Base-by-base conservation (phyloP, 2,888 invertebrate genomes). In the Lithosia quadra region DNA sequence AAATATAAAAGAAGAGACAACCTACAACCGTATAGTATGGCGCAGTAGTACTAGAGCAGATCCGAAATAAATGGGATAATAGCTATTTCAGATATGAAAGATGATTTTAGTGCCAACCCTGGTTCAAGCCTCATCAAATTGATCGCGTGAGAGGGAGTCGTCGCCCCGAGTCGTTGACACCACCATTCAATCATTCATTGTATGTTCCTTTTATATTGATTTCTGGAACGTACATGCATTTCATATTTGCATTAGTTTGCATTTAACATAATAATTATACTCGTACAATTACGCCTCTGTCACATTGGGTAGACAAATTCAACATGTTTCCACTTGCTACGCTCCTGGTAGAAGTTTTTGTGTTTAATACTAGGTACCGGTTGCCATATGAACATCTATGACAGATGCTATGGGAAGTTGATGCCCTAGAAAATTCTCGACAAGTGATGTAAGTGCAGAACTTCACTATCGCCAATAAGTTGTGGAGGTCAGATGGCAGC, bases 91-190 rank as follows among this genome's bases (percentile, higher is more conserved):
- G 36, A 13, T 36, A 5, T 33, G 21, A n/a, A 34, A 1, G 2
- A 4, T 39, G 9, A 22, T 36, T 5, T 28, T 18, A 34, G 34
- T 39, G 68, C 2, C 77, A 77, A 22, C 72, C 77, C 73, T 75
- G 36, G 2, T 11, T 53, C 8, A 56, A 66, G 72, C 64, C 71
- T 34, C 61, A 58, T 63, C 67, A 69, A 78, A 60, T 76, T 70
- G 65, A 56, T 76, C 58, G 72, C 74, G 72, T 78, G 78, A 69
- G 34, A 56, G 36, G 53, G 69, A 60, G 77, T 76, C 69, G 63
- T 70, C 69, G 78, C 63, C 67, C 69, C 65, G 59, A 67, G 72
- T 78, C 68, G 55, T 68, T 71, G 74, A 74, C 76, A 67, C 67
- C 63, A 24, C n/a, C n/a, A 24, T 22, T 28, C 28, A 24, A 10